Base-by-base conservation (phyloP, 2,888 invertebrate genomes). In the Flabesymbios commensalis region DNA sequence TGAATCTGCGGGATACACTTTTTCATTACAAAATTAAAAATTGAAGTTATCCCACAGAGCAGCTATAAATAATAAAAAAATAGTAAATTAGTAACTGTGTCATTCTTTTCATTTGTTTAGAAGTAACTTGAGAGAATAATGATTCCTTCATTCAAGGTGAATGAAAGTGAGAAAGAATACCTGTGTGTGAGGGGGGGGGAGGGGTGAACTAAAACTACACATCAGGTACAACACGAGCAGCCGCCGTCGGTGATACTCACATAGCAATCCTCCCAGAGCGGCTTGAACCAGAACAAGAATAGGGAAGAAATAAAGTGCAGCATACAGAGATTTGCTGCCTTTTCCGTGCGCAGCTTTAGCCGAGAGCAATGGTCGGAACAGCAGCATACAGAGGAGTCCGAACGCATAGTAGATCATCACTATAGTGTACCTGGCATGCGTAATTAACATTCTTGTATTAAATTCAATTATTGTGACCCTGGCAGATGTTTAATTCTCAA, bases 271-370 rank as follows among this genome's bases (percentile, higher is more conserved):
- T 63, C 93, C 94, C 61, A 93, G 90, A 24, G 94, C 85, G 1
- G 95, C 92, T 78, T 97, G 96, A 33, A 91, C 83, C 0, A 95
- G 85, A 1, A 92, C 90, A 24, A 97, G 84, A 69, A 93, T 88
- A 0, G 97, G 97, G 71, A 94, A 89, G 78, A 96, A 95, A 81
- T 97, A 97, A 67, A 97, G 87, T 0, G 95, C 96, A 54, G 93
- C 91, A 83, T 96, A 97, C 64, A 96, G 90, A 0, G 95, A 91
- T 57, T 75, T 77, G 33, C 77, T 77, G 14, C 82, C 82, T 47
- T 72, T 72, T 28, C 73, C 71, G 17, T 76, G 74, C 10, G 76
- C 74, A 59, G 78, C 52, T 85, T 86, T 74, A 33, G 75, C 70
- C 1, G 90, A 88, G 43, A 94, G 82, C 81, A 90, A 85, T 0